Percentiles rank a stretch among this genome's conserved stretches.
phyloP scores from a whole-genome alignment of 2,888 invertebrate species.

The Eupithecia inturbata region DNA sequence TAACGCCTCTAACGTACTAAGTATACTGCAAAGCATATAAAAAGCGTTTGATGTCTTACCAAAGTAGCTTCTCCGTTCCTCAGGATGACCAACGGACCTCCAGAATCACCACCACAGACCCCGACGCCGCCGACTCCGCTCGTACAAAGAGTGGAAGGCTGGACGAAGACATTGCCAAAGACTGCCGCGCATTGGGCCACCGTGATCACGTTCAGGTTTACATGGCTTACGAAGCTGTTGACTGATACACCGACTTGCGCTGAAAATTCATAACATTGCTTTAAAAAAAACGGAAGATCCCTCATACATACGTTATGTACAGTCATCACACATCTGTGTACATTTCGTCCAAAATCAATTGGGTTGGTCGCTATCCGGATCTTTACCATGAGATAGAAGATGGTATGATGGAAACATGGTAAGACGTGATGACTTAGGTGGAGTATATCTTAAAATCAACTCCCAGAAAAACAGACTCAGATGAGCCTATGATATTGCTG shows the following conservation, averaged over 20 bases:
- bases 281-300: not conserved
- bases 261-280: conserved; percentile 34
- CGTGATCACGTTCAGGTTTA: conserved; percentile 57
- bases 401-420: too few species aligned
- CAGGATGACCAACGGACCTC: conserved; percentile 56
- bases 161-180: conserved; percentile 49
- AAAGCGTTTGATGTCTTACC: conserved; percentile 47
- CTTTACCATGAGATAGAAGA: not conserved
- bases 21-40: not conserved
- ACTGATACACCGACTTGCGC: conserved; percentile 51
- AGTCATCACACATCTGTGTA: too few species aligned
- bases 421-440: not conserved
- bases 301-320: too few species aligned
- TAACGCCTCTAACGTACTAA: too few species aligned
- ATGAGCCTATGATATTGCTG: not conserved
- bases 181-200: conserved; percentile 49
- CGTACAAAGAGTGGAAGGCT: conserved; percentile 58
- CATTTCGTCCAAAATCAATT: too few species aligned
- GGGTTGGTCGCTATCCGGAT: too few species aligned
- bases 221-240: conserved; percentile 53
- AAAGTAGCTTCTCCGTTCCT: conserved; percentile 48
- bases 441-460: conserved; percentile 14
- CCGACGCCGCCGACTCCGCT: conserved; percentile 60
- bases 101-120: conserved; percentile 64
- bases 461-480: not conserved